These are phyloP conservation scores for Julus scandinavius DNA, from an alignment of 2,888 invertebrate species.

Conservation along the genomic window DNA sequence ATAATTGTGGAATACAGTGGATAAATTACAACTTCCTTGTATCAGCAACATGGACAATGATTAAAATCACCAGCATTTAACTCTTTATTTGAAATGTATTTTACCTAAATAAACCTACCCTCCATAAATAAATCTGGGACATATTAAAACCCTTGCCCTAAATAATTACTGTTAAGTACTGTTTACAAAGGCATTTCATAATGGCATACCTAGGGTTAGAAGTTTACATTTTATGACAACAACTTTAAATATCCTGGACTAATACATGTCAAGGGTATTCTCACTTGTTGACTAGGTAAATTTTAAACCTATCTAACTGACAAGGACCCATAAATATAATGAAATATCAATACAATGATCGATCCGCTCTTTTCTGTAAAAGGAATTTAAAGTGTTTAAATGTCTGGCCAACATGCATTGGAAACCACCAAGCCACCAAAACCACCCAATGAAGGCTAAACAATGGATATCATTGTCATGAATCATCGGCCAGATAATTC, in stretches of 20 bases:
- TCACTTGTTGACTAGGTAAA: neutral
- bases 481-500: neutral
- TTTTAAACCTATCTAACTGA: neutral
- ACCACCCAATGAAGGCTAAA: neutral
- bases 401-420: no score
- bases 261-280: neutral
- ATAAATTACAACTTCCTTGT: no score
- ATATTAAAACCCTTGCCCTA: neutral
- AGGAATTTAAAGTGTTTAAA: no score
- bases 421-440: neutral
- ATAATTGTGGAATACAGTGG: no score
- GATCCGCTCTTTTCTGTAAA: neutral
- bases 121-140: neutral
- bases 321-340: no score
- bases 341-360: no score
- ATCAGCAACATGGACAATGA: no score
- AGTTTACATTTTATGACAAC: neutral
- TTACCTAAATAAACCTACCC: no score
- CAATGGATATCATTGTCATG: neutral
- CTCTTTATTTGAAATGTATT: no score
- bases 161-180: neutral
- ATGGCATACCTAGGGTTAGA: neutral
- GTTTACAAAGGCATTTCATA: neutral
- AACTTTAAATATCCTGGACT: neutral
- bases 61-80: no score